These are phyloP conservation scores for Nebria salina DNA, from an alignment of 2,888 invertebrate genomes.

Conservation along the genomic window DNA sequence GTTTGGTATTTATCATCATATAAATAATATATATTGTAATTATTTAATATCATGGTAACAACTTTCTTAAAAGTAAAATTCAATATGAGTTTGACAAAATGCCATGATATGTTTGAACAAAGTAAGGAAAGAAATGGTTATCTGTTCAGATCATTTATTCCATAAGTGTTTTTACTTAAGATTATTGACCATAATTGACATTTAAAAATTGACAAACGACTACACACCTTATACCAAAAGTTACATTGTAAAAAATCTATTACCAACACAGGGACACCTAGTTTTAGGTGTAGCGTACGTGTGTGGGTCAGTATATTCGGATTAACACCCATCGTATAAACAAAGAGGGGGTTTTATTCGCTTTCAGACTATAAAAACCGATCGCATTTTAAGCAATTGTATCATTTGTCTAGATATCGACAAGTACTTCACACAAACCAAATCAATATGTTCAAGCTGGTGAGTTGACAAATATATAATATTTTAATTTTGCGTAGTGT, in stretches of 20 bases:
- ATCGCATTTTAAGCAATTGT: neutral
- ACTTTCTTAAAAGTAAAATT: no score
- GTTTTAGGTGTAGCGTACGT: neutral
- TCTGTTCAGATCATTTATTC: neutral
- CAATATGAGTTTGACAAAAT: no score
- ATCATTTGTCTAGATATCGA: neutral
- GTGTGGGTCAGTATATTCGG: neutral
- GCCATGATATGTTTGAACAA: neutral
- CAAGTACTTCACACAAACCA: conserved; percentile 2
- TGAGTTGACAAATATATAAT: neutral
- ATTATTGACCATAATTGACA: neutral
- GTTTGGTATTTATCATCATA: no score
- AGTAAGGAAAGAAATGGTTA: neutral
- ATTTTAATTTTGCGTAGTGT: neutral
- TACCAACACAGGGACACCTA: neutral
- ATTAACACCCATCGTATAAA: neutral
- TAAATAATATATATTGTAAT: no score
- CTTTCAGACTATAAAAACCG: neutral
- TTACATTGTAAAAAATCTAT: neutral
- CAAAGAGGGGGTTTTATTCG: neutral
- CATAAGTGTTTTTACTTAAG: conserved; percentile 1
- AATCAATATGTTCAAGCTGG: conserved; percentile 2
- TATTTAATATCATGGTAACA: no score
- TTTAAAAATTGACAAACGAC: neutral
- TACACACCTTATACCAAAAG: neutral